These are phyloP conservation scores for Achlya flavicornis DNA, from an alignment of 2,888 invertebrate genomes.

Conservation along the genomic window DNA sequence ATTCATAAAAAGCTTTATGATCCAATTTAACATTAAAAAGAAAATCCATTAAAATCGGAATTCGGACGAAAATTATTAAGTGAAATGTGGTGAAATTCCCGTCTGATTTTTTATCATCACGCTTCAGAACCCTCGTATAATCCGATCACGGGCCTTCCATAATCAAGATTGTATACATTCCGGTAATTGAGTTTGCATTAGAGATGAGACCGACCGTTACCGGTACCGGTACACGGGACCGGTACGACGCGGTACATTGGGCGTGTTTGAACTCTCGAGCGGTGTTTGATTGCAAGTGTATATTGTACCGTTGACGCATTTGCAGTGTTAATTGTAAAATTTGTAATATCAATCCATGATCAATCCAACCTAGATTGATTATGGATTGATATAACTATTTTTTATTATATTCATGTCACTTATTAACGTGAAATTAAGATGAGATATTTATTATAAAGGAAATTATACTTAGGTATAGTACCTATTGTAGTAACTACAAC, in stretches of 20 bases:
- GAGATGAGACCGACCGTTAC: conserved; percentile 13
- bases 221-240: background rate
- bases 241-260: background rate
- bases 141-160: conserved; percentile 9
- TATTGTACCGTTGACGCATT: background rate
- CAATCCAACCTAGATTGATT: no score
- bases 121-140: conserved; percentile 2
- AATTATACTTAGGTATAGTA: no score
- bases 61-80: background rate
- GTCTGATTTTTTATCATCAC: background rate
- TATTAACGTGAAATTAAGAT: no score
- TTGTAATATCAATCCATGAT: background rate
- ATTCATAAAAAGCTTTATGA: background rate
- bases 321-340: background rate
- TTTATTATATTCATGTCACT: no score
- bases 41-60: background rate
- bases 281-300: background rate
- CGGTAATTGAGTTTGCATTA: conserved; percentile 22
- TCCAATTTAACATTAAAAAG: background rate
- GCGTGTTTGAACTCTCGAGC: background rate
- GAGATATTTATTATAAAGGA: no score
- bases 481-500: no score
- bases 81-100: background rate
- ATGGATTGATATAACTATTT: no score
- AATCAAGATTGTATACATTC: conserved; percentile 14